phyloP scores from a whole-genome alignment of 2,113 vertebrate genomes.

The Marcusenius ussheri region DNA sequence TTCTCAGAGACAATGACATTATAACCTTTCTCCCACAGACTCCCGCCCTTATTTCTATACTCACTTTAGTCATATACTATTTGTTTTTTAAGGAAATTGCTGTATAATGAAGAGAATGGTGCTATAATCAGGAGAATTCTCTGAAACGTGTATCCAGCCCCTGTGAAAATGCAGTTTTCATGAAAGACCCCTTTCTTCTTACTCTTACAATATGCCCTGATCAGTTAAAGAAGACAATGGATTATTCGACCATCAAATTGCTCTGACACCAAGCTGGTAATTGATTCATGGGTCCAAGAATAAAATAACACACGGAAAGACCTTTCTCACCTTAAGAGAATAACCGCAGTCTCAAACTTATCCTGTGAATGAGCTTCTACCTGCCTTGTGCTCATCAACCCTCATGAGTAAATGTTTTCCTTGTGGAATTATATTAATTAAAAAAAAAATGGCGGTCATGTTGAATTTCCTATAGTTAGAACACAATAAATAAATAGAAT shows the following conservation, averaged over 20 bases:
- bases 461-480: not conserved
- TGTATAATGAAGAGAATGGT: not conserved
- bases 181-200: not conserved
- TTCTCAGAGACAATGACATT: not conserved
- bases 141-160: not conserved
- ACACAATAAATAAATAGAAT: not conserved
- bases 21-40: not conserved
- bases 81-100: not conserved
- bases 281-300: not conserved
- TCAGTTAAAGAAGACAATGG: not conserved
- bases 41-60: not conserved
- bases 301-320: not conserved
- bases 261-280: not conserved
- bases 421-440: not conserved
- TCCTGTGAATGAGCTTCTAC: not conserved
- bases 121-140: not conserved
- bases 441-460: not conserved
- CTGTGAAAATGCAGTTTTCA: not conserved
- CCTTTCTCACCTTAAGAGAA: not conserved
- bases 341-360: not conserved
- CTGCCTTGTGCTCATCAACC: not conserved
- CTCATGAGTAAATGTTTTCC: not conserved
- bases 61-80: not conserved
- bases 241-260: not conserved
- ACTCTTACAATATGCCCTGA: not conserved